Evolutionary conservation across 2,797 vertebrate genomes (phyloP), one percentile per base, ranked within the genome.

Genomic region (Galago senegalensis): DNA sequence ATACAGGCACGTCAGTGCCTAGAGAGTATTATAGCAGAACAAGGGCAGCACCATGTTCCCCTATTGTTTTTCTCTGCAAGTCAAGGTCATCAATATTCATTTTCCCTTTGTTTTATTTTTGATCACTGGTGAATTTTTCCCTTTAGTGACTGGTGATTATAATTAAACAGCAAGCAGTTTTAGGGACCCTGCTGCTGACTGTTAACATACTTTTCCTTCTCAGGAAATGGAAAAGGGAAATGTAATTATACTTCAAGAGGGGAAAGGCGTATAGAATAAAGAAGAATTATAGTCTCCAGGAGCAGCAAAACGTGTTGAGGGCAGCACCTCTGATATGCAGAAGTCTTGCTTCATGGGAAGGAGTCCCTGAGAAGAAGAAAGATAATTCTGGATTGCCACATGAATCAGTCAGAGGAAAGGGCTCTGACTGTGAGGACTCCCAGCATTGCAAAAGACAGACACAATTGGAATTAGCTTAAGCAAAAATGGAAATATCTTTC

Each of bases 41-140:
- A 34, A 56, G 34, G 29, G 8, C 9, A 46, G 53, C 2, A 13
- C 11, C 53, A 20, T 37, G 84, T 93, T 92, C 79, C 90, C 46
- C 43, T 53, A 34, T 58, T 43, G 23, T 29, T 92, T 90, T 80
- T 37, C 29, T 80, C 34, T 77, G 1, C 8, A 92, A 37, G 31
- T 84, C 73, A 16, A 88, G 17, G 18, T 90, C 6, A 70, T 75
- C 53, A 27, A 37, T 82, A 72, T 6, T 70, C n/a, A 81, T 49
- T 72, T 88, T 53, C n/a, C 21, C 56, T 18, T 69, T 93, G 61
- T 72, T 93, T 89, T 58, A 29, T 60, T 83, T 97, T 89, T 89
- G 29, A 73, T 90, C 65, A 83, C 14, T 72, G 20, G 53, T 67
- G 2, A 94, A 56, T 91, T 93, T 60, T 91, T 60, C 10, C 27